Base-by-base conservation (phyloP, 92 coral and sea anemone species). In the Paramuricea clavata region DNA sequence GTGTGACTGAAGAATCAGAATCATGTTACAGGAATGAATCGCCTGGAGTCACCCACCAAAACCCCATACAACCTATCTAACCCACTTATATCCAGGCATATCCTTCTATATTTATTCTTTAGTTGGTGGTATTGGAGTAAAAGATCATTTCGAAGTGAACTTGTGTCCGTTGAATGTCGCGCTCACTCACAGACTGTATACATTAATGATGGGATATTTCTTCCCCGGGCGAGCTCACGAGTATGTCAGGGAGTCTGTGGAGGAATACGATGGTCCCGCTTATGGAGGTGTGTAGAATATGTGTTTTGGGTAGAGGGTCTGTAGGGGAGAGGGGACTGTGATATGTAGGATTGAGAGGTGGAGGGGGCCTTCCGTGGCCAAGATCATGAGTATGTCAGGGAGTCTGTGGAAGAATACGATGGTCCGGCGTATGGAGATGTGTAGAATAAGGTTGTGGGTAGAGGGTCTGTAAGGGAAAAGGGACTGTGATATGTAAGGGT, bases 41-140 rank as follows among this genome's bases (percentile, higher is more conserved):
- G n/a, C n/a, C n/a, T n/a, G n/a, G n/a, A n/a, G n/a, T n/a, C n/a
- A n/a, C n/a, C n/a, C n/a, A n/a, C n/a, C n/a, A n/a, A n/a, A n/a
- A n/a, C n/a, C n/a, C n/a, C 69, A 6, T 2, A 25, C 12, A 9
- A 30, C 31, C 35, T 25, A 5, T 2, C 30, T 61, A 23, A 15
- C 27, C 5, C 3, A 2, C 64, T 61, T 26, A 41, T 27, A 65
- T 56, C 6, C 15, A n/a, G 12, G 23, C 59, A 28, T 27, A 1
- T n/a, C 42, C 6, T 49, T 19, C 44, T 13, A 7, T 35, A 56
- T 69, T 34, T 31, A 15, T 43, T 27, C 47, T 9, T 5, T 87
- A 97, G 99, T 97, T 69, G 99, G 98, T 28, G 99, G 99, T 9
- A 97, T 97, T 23, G 99, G 95, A 64, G 98, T 97, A 71, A 97